Evolutionary conservation across 2,113 vertebrate genomes (phyloP).

Genomic region (Barbus barbus): DNA sequence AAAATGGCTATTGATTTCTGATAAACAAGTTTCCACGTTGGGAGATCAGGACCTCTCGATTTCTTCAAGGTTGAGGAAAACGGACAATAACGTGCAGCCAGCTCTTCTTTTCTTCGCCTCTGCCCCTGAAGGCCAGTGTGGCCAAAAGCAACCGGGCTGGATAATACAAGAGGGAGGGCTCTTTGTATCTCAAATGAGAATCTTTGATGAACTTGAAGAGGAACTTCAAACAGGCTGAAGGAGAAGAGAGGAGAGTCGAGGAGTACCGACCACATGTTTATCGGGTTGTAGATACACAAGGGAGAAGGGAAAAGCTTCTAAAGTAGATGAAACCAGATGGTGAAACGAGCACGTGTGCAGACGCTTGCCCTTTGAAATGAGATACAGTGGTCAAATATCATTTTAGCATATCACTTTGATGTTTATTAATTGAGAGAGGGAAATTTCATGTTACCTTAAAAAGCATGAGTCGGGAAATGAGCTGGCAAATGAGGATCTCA

Average conservation of each 20-base stretch:
- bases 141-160: constrained; percentile 52
- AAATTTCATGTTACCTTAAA: constrained; percentile 24
- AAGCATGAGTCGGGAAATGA: constrained; percentile 26
- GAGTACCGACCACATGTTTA: constrained; percentile 51
- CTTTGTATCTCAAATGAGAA: constrained; percentile 65
- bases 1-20: constrained; percentile 72
- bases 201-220: constrained; percentile 37
- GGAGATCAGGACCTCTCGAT: constrained; percentile 59
- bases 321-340: constrained; percentile 39
- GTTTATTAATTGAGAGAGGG: constrained; percentile 60
- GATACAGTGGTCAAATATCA: constrained; percentile 32
- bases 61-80: constrained; percentile 64
- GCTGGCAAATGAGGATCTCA: constrained; percentile 23
- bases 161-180: constrained; percentile 65
- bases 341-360: not conserved
- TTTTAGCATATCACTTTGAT: constrained; percentile 34
- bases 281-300: constrained; percentile 23
- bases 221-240: constrained; percentile 55
- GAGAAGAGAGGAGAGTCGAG: constrained; percentile 53
- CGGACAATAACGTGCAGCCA: not conserved
- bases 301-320: constrained; percentile 30
- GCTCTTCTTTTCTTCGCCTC: not conserved
- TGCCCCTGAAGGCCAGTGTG: constrained; percentile 5
- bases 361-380: constrained; percentile 19
- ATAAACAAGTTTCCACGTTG: constrained; percentile 65